phyloP scores from a whole-genome alignment of 2,888 invertebrate genomes.

The Apodemia hepburni region DNA sequence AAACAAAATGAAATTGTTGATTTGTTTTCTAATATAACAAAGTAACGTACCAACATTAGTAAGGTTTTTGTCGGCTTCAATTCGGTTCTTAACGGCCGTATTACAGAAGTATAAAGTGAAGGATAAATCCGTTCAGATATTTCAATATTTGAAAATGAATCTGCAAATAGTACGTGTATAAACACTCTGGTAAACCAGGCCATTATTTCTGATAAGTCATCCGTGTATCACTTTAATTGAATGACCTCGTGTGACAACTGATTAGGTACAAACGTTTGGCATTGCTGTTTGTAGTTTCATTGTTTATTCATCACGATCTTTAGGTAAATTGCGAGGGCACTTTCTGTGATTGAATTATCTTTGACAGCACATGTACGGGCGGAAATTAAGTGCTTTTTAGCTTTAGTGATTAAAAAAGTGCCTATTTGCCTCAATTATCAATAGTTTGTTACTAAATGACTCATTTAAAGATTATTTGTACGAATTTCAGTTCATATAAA shows the following conservation, averaged over 20 bases:
- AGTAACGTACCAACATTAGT: too few relatives aligned
- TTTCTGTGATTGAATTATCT: background rate
- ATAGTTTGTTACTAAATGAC: too few relatives aligned
- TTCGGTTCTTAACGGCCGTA: background rate
- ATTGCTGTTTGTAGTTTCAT: background rate
- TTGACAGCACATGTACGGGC: background rate
- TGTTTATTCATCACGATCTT: background rate
- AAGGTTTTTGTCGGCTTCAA: background rate
- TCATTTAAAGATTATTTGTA: too few relatives aligned
- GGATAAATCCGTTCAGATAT: background rate
- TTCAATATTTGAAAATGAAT: background rate
- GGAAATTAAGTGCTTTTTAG: background rate
- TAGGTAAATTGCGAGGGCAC: background rate
- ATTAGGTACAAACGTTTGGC: background rate
- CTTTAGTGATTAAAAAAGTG: too few relatives aligned
- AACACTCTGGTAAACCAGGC: background rate
- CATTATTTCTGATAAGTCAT: slow-evolving; percentile 5
- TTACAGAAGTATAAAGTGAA: background rate
- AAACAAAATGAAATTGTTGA: too few relatives aligned
- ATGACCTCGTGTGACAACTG: background rate
- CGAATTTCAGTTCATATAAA: too few relatives aligned
- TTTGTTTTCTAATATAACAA: too few relatives aligned
- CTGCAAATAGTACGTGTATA: background rate
- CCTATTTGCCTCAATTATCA: too few relatives aligned
- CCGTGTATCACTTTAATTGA: slow-evolving; percentile 3